Base-by-base conservation (phyloP, 2,797 vertebrate genomes). In the Eulemur coronatus region DNA sequence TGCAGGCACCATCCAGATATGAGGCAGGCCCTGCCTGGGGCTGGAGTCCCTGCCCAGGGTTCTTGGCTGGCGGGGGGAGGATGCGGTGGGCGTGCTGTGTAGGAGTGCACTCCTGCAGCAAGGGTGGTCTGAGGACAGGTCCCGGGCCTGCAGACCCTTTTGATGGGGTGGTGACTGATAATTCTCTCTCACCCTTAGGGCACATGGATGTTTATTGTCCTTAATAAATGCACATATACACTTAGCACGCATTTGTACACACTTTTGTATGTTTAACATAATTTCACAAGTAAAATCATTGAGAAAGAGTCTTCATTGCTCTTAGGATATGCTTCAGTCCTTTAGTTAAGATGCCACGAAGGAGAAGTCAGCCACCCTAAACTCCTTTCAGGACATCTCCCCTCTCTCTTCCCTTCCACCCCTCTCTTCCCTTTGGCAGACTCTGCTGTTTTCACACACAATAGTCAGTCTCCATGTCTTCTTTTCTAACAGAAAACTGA, bases 1-100 rank as follows among this genome's bases (percentile, higher is more conserved):
- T 1, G 1, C 24, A 22, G 41, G 69, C 1, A 1, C 41, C 38
- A 2, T 59, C 30, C 33, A 30, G 61, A 20, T 18, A 14, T 0
- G 65, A 48, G 13, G 38, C 33, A 43, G 81, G 43, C 9, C 22
- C 10, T 10, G 22, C 55, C 46, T n/a, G 55, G 75, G 61, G 26
- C 55, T 38, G 72, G 65, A 55, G 33, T 26, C 63, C 28, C 4
- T 1, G 43, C 17, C 15, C 8, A 12, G 52, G 14, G 59, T 63
- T 92, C 70, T 63, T 79, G 26, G 14, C 38, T 26, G 46, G 43
- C 17, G 14, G 13, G 30, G 33, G 8, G 9, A 26, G 10, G 35
- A 20, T 1, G 3, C 3, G 30, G 4, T 8, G 1, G 38, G 20
- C 6, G 52, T 14, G 30, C n/a, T 33, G 4, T 4, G 6, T 30